A percentile compares a stretch with the other conserved stretches of the same genome.
phyloP scores from a whole-genome alignment of 2,113 vertebrate genomes.

The cattle (Bos taurus) region ARS-UCD2.0 NC_037346.1:23194501-23195000 shows the following conservation, averaged over 20 bases:
- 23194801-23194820: neutral
- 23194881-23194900: neutral
- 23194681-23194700: neutral
- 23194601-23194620: neutral
- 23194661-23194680: neutral
- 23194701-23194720: neutral
- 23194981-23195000: neutral
- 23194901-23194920: neutral
- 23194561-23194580: neutral
- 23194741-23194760: neutral
- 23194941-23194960: neutral
- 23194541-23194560: neutral
- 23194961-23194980: neutral
- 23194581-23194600: neutral
- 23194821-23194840: neutral
- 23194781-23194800: neutral
- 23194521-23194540: neutral
- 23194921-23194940: rapidly evolving
- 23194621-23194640: neutral
- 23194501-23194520: constrained; percentile 21
- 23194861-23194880: neutral
- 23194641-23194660: neutral
- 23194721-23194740: constrained; percentile 28
- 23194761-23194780: neutral
- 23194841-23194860: neutral